Evolutionary conservation across 2,888 invertebrate genomes (phyloP).

Genomic region (Drosophila longiperda): DNA sequence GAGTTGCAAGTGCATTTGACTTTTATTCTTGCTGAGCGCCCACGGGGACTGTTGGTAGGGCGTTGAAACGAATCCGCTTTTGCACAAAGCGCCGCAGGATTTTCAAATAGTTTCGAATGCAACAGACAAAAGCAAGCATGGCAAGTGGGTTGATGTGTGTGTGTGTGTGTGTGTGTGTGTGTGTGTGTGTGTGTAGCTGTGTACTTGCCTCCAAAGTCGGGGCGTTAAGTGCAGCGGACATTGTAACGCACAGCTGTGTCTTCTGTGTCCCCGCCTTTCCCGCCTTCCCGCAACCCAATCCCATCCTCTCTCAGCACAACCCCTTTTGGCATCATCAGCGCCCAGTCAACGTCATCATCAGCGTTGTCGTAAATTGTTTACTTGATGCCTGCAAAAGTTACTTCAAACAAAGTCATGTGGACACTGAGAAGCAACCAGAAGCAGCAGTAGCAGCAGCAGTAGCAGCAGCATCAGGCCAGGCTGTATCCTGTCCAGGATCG

Average conservation of each 20-base stretch:
- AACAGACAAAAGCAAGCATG: constrained; percentile 55
- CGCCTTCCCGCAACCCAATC: background rate
- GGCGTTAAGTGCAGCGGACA: constrained; percentile 73
- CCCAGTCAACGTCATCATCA: constrained; percentile 75
- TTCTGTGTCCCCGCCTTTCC: constrained; percentile 3
- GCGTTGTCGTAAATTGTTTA: constrained; percentile 78
- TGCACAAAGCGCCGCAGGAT: constrained; percentile 76
- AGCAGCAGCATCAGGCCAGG: constrained; percentile 7
- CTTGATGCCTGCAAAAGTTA: constrained; percentile 77
- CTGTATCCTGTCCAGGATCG: constrained; percentile 9
- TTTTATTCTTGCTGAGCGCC: constrained; percentile 69
- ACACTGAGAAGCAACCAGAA: constrained; percentile 53
- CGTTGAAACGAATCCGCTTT: constrained; percentile 75
- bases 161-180: constrained; percentile 16
- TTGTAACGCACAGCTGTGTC: constrained; percentile 56
- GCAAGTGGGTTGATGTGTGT: constrained; percentile 35
- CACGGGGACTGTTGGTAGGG: constrained; percentile 54
- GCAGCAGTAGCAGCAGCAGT: constrained; percentile 21
- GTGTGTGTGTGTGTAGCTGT: background rate
- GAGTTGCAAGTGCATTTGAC: constrained; percentile 76
- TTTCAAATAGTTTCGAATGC: constrained; percentile 72
- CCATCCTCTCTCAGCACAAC: background rate
- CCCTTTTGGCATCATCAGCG: constrained; percentile 45
- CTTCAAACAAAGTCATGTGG: constrained; percentile 80
- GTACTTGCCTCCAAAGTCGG: background rate